These are phyloP conservation scores for Phacellophora camtschatica DNA, from an alignment of 30 jellyfish, hydroid and myxozoan species.

Conservation along the genomic window DNA sequence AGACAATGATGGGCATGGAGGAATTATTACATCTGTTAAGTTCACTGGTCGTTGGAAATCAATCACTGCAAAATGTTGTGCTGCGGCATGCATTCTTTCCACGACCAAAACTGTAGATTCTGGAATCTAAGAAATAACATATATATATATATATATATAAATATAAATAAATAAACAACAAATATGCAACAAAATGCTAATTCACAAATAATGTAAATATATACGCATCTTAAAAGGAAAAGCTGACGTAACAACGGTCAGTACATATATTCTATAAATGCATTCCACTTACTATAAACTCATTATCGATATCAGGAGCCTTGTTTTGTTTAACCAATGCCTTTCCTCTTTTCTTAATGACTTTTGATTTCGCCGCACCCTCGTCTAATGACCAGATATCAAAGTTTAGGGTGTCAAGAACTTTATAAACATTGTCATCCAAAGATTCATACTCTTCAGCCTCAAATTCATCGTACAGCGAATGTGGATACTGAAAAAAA, in stretches of 20 bases:
- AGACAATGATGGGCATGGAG: conserved; percentile 76
- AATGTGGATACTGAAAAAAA: background rate
- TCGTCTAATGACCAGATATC: conserved; percentile 11
- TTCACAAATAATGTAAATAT: too few species aligned
- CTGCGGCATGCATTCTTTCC: conserved; percentile 88
- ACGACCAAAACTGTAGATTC: conserved; percentile 74
- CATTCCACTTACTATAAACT: conserved; percentile 4
- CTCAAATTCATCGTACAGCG: conserved; percentile 21
- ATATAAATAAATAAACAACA: too few species aligned
- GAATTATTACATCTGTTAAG: conserved; percentile 80
- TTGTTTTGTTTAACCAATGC: background rate
- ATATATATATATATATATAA: too few species aligned
- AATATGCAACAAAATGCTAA: too few species aligned
- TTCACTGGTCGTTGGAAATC: conserved; percentile 67
- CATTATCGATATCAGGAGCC: conserved; percentile 40
- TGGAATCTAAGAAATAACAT: conserved; percentile 50
- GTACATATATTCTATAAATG: background rate
- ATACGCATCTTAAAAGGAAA: background rate
- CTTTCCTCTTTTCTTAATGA: conserved; percentile 18
- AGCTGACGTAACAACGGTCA: background rate
- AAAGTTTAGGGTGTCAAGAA: conserved; percentile 3
- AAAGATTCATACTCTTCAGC: background rate
- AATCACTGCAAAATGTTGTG: conserved; percentile 78
- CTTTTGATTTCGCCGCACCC: conserved; percentile 1
- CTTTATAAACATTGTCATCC: conserved; percentile 1